Conservation (phyloP, 1,140 invertebrate species). For the Tetragonula clypearis region DNA sequence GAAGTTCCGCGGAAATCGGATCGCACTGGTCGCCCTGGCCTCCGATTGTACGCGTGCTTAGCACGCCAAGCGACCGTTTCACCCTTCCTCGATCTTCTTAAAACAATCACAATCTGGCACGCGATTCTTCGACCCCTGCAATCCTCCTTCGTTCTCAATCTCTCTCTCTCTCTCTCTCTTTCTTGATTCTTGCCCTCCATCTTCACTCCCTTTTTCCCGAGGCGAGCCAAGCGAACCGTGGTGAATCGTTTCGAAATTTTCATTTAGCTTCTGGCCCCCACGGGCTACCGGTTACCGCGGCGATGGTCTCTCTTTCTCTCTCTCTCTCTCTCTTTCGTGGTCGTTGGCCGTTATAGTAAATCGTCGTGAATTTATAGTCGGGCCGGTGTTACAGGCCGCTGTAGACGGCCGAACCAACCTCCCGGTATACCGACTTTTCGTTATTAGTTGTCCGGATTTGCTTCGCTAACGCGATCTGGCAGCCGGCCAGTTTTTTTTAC, state of each 20-base stretch:
- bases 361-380: conserved; percentile 68
- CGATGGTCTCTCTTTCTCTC: not conserved
- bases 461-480: conserved; percentile 67
- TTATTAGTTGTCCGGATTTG: conserved; percentile 70
- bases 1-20: conserved; percentile 30
- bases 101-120: conserved; percentile 37
- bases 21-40: conserved; percentile 3
- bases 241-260: conserved; percentile 49
- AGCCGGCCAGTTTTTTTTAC: conserved; percentile 62
- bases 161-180: not conserved
- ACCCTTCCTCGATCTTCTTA: conserved; percentile 4
- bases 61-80: conserved; percentile 31
- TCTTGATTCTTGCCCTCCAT: not conserved
- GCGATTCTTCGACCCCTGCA: conserved; percentile 13
- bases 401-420: conserved; percentile 1
- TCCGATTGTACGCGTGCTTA: conserved; percentile 29
- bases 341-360: conserved; percentile 64
- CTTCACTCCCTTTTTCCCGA: too few relatives aligned
- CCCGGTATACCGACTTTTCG: conserved; percentile 58
- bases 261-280: conserved; percentile 41
- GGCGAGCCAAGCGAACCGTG: not conserved
- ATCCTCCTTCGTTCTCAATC: not conserved
- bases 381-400: not conserved
- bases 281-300: not conserved
- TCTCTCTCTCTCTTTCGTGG: conserved; percentile 33